A percentile compares a stretch with the other conserved stretches of the same genome.
These are phyloP conservation scores for Eupeodes luniger DNA, from an alignment of 2,888 invertebrate species.

Conservation along the genomic window DNA sequence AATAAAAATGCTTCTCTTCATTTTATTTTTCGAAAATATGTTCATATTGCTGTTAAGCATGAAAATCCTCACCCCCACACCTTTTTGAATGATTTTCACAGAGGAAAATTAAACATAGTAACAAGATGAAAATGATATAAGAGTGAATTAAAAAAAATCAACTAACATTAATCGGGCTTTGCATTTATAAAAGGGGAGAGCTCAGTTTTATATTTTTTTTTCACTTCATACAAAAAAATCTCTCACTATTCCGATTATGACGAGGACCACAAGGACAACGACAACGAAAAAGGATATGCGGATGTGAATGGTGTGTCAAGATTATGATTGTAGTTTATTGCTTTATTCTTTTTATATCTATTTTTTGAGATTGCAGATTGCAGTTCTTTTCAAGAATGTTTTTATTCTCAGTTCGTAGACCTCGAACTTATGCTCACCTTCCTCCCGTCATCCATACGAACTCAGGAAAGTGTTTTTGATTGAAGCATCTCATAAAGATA, in stretches of 20 bases:
- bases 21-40: not conserved
- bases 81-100: constrained; percentile 19
- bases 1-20: not conserved
- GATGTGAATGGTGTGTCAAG: constrained; percentile 49
- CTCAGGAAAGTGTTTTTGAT: constrained; percentile 18
- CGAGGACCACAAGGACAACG: too few relatives aligned
- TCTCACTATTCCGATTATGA: too few relatives aligned
- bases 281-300: constrained; percentile 27
- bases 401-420: constrained; percentile 3
- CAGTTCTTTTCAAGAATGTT: not conserved
- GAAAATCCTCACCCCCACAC: constrained; percentile 38
- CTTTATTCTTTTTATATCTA: constrained; percentile 6
- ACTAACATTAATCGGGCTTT: constrained; percentile 49
- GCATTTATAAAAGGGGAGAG: constrained; percentile 3
- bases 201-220: not conserved
- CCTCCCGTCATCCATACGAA: not conserved
- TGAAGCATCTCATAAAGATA: constrained; percentile 5
- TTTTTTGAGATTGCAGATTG: not conserved
- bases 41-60: constrained; percentile 10
- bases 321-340: constrained; percentile 44
- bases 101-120: not conserved
- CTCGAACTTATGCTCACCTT: not conserved
- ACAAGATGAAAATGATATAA: constrained; percentile 21
- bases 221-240: not conserved
- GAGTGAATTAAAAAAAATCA: not conserved